Evolutionary conservation across 2,797 vertebrate species (phyloP).

Genomic region (Capromys pilorides): DNA sequence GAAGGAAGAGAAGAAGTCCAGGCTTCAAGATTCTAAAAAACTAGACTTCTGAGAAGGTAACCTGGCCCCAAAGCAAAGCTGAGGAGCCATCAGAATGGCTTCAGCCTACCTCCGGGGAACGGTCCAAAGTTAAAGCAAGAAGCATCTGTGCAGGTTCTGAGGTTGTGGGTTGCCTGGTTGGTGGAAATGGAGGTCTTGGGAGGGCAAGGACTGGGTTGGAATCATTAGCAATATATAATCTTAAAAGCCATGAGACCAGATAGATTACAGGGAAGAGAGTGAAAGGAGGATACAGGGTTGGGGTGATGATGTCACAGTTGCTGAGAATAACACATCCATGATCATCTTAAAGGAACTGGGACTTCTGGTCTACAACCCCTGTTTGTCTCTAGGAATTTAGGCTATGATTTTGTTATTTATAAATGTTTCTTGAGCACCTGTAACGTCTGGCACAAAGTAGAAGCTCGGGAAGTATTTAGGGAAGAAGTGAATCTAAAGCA

Average conservation of each 20-base stretch:
- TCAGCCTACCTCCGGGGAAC: neutral
- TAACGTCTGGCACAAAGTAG: neutral
- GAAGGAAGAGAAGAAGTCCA: neutral
- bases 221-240: neutral
- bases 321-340: neutral
- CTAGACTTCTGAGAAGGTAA: neutral
- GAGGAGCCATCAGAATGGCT: neutral
- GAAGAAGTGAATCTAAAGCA: neutral
- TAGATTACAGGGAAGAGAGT: neutral
- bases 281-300: neutral
- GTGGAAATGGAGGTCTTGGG: neutral
- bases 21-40: neutral
- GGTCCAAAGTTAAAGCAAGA: neutral
- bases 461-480: too few species aligned
- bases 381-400: neutral
- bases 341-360: neutral
- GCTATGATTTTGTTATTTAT: neutral
- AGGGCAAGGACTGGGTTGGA: neutral
- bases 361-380: neutral
- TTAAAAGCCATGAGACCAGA: neutral
- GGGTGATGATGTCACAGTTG: neutral
- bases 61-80: neutral
- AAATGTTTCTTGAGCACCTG: neutral
- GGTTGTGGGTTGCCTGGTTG: neutral
- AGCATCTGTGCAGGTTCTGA: neutral